Percentiles rank a stretch among this genome's conserved stretches.
Evolutionary conservation across 2,888 invertebrate genomes (phyloP).

Genomic region (Augochlorella aurata): DNA sequence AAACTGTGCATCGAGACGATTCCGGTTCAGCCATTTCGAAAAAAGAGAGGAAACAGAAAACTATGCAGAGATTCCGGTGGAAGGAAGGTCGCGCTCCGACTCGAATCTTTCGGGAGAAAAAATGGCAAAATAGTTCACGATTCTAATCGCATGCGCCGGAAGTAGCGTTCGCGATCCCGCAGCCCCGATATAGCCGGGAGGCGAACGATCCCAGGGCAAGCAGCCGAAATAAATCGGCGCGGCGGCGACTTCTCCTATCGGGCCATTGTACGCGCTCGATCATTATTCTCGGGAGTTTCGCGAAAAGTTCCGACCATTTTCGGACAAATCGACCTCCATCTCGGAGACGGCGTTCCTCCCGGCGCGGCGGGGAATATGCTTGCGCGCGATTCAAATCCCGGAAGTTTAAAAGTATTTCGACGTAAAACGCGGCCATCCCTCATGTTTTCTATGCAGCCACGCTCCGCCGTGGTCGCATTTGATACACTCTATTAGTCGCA

Average conservation of each 20-base stretch:
- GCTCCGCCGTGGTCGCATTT: constrained; percentile 75
- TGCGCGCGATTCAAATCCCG: constrained; percentile 71
- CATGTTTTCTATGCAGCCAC: constrained; percentile 76
- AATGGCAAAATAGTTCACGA: neutral
- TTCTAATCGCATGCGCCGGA: neutral
- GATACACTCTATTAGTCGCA: constrained; percentile 78
- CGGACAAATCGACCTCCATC: constrained; percentile 71
- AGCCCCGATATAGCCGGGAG: neutral
- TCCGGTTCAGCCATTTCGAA: neutral
- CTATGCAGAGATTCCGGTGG: neutral
- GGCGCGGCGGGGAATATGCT: constrained; percentile 69
- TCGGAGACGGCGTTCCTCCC: constrained; percentile 45
- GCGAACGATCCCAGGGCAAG: constrained; percentile 44
- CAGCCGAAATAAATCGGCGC: constrained; percentile 66
- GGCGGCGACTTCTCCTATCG: constrained; percentile 52
- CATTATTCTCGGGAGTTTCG: constrained; percentile 66
- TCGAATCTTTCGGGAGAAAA: neutral
- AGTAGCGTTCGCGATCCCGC: neutral
- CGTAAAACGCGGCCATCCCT: constrained; percentile 78
- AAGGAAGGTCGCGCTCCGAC: neutral
- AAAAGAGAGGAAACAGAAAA: neutral
- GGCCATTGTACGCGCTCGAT: constrained; percentile 53
- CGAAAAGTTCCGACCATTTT: constrained; percentile 72
- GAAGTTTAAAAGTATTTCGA: constrained; percentile 79
- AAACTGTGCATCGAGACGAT: too few species aligned